A percentile compares a stretch with the other conserved stretches of the same genome.
Conservation (phyloP, 1,140 invertebrate genomes). For the Sitodiplosis mosellana region DNA sequence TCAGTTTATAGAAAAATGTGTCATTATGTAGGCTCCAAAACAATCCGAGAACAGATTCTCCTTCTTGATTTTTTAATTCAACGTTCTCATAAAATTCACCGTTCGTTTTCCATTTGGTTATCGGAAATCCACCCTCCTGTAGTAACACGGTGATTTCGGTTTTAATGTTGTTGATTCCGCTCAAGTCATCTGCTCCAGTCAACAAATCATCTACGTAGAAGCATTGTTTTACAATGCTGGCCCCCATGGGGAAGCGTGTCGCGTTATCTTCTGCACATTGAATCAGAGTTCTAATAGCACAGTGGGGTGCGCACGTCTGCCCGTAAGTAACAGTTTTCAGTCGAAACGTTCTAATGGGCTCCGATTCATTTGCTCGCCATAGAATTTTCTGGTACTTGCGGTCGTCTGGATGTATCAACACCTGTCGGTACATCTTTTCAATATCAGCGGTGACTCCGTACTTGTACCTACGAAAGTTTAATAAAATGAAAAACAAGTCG, state of each 20-base stretch:
- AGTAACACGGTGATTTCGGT: constrained; percentile 8
- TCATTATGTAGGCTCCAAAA: constrained; percentile 8
- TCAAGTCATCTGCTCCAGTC: constrained; percentile 14
- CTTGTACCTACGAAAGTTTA: too few species aligned
- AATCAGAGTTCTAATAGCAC: too few species aligned
- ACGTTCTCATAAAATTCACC: constrained; percentile 6
- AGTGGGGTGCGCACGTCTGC: too few species aligned
- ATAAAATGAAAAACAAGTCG: too few species aligned
- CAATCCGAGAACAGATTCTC: constrained; percentile 7
- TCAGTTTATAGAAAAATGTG: constrained; percentile 7
- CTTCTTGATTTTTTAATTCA: constrained; percentile 2
- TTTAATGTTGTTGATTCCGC: constrained; percentile 12
- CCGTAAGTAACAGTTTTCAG: too few species aligned
- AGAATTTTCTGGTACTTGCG: too few species aligned
- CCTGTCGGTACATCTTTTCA: too few species aligned
- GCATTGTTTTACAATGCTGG: constrained; percentile 12
- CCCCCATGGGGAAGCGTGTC: constrained; percentile 7
- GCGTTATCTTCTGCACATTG: too few species aligned
- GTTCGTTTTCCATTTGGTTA: constrained; percentile 14
- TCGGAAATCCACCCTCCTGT: constrained; percentile 7
- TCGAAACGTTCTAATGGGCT: too few species aligned
- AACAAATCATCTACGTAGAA: constrained; percentile 26
- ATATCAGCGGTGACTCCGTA: too few species aligned
- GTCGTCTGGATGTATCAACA: too few species aligned
- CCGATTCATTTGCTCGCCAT: too few species aligned